These are phyloP conservation scores for Conomelus anceps DNA, from an alignment of 2,888 invertebrate genomes.

Conservation along the genomic window DNA sequence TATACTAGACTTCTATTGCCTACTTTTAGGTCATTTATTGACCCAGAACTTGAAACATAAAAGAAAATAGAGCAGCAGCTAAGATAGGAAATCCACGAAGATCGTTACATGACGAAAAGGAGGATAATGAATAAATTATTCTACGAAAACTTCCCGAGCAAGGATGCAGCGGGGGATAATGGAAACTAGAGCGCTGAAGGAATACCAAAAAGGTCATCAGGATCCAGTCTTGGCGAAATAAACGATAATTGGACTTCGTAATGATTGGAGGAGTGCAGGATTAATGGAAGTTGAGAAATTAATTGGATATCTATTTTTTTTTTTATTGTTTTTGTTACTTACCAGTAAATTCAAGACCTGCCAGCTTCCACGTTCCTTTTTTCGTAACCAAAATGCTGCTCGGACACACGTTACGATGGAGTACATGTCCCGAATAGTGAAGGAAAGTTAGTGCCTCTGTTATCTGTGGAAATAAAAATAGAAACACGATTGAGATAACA, in stretches of 20 bases:
- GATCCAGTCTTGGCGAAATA: neutral
- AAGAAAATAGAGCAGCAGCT: neutral
- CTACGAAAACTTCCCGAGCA: neutral
- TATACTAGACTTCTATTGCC: neutral
- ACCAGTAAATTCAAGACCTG: slow-evolving; percentile 90
- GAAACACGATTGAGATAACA: too few relatives aligned
- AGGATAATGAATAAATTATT: neutral
- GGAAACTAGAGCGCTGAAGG: neutral
- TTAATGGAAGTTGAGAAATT: neutral
- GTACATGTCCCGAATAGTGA: slow-evolving; percentile 77
- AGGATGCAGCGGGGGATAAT: neutral
- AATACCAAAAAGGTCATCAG: neutral
- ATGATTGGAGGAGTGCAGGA: too few relatives aligned
- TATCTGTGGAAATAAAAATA: slow-evolving; percentile 56
- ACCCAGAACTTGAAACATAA: neutral
- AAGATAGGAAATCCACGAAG: neutral
- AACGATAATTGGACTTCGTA: neutral
- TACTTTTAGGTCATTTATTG: neutral
- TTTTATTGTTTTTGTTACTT: slow-evolving; percentile 39
- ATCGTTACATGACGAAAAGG: neutral
- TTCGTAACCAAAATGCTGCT: slow-evolving; percentile 86
- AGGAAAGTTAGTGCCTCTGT: slow-evolving; percentile 89
- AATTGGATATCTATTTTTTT: neutral
- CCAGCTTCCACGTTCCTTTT: slow-evolving; percentile 92
- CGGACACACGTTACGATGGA: slow-evolving; percentile 93